Percentiles rank a stretch among this genome's conserved stretches.
These are phyloP conservation scores for Chironomus striatipennis DNA, from an alignment of 1,140 invertebrate genomes.

Conservation along the genomic window DNA sequence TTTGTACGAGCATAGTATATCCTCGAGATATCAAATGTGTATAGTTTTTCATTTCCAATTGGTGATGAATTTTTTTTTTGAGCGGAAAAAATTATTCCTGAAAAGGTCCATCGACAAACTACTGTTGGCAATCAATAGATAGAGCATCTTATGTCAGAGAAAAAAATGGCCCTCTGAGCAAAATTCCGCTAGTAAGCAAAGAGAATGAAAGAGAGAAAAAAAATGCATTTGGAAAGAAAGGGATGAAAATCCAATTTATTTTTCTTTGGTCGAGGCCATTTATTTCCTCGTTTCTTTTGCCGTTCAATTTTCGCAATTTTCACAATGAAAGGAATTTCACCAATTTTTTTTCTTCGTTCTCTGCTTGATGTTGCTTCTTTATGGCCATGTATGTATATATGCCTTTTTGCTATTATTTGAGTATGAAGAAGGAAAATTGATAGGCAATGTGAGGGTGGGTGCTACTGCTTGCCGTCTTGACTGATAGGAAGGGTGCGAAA, in stretches of 20 bases:
- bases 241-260: slow-evolving; percentile 14
- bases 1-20: background rate
- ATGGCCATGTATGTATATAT: background rate
- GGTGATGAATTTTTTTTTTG: background rate
- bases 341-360: background rate
- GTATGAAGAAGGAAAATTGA: slow-evolving; percentile 8
- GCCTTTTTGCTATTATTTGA: no score
- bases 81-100: slow-evolving; percentile 8
- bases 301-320: slow-evolving; percentile 7
- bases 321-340: slow-evolving; percentile 8
- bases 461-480: no score
- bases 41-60: slow-evolving; percentile 14
- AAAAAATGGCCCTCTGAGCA: background rate
- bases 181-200: background rate
- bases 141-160: background rate
- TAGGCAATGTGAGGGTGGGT: no score
- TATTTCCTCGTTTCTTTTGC: slow-evolving; percentile 7
- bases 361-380: background rate
- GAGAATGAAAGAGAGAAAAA: background rate
- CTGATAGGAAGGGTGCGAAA: background rate
- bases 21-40: slow-evolving; percentile 12
- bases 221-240: slow-evolving; percentile 7
- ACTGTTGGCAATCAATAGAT: background rate
- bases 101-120: background rate
- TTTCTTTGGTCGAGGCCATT: slow-evolving; percentile 11